phyloP scores from a whole-genome alignment of 1,140 invertebrate species.

The Drosophila serrata region DNA sequence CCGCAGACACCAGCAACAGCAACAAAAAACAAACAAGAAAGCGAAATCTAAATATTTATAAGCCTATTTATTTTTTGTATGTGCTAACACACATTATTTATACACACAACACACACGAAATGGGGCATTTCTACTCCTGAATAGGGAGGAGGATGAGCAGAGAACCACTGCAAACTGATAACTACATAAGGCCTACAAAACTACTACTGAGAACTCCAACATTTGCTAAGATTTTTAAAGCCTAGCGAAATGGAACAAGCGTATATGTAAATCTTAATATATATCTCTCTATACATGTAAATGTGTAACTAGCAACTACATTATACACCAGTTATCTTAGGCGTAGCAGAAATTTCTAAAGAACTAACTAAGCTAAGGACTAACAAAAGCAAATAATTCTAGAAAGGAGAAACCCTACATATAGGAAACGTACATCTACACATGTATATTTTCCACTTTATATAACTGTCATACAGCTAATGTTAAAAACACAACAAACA shows the following conservation, averaged over 20 bases:
- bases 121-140: conserved; percentile 39
- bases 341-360: conserved; percentile 49
- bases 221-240: conserved; percentile 67
- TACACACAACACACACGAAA: conserved; percentile 58
- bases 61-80: conserved; percentile 80
- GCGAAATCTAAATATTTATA: conserved; percentile 75
- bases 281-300: conserved; percentile 39
- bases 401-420: conserved; percentile 64
- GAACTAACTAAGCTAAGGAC: conserved; percentile 26
- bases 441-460: conserved; percentile 51
- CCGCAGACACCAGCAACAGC: conserved; percentile 25
- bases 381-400: conserved; percentile 64
- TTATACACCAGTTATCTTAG: conserved; percentile 49
- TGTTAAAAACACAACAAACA: conserved; percentile 55
- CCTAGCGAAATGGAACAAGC: conserved; percentile 57
- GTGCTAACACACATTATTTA: conserved; percentile 70
- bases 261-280: conserved; percentile 54
- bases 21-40: conserved; percentile 39
- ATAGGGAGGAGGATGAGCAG: conserved; percentile 24
- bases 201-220: conserved; percentile 56
- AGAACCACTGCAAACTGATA: conserved; percentile 68
- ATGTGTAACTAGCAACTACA: conserved; percentile 30
- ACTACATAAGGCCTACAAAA: conserved; percentile 70
- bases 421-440: conserved; percentile 45
- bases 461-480: conserved; percentile 79